Conservation (phyloP, 1,140 invertebrate species). For the Pectinophora gossypiella region DNA sequence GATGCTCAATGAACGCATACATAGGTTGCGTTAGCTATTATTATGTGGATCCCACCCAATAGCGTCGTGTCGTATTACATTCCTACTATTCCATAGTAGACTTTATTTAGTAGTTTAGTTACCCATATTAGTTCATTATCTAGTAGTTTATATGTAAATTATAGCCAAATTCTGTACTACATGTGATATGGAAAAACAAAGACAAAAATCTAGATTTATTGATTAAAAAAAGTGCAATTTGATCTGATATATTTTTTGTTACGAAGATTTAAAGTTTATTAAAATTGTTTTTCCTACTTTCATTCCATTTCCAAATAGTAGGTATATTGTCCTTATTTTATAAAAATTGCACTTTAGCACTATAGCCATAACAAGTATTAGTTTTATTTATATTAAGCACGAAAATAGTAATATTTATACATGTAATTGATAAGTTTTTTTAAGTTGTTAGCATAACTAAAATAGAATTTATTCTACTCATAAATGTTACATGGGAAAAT, state of each 20-base stretch:
- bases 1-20: not conserved
- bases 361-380: constrained; percentile 33
- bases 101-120: constrained; percentile 53
- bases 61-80: constrained; percentile 46
- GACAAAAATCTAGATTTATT: constrained; percentile 21
- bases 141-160: constrained; percentile 32
- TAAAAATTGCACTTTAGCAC: constrained; percentile 14
- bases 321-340: constrained; percentile 5
- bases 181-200: constrained; percentile 49
- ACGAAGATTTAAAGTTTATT: constrained; percentile 54
- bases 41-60: constrained; percentile 43
- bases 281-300: constrained; percentile 36
- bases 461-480: too few species aligned
- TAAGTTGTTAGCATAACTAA: too few species aligned
- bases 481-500: too few species aligned
- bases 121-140: constrained; percentile 47
- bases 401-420: too few species aligned
- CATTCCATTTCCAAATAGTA: constrained; percentile 40
- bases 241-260: constrained; percentile 66
- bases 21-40: constrained; percentile 13
- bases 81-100: constrained; percentile 45
- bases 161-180: constrained; percentile 52
- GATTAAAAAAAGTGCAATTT: constrained; percentile 39
- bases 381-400: not conserved
- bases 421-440: too few species aligned